Base-by-base conservation (phyloP, 1,140 invertebrate species). In the Oncopeltus fasciatus region DNA sequence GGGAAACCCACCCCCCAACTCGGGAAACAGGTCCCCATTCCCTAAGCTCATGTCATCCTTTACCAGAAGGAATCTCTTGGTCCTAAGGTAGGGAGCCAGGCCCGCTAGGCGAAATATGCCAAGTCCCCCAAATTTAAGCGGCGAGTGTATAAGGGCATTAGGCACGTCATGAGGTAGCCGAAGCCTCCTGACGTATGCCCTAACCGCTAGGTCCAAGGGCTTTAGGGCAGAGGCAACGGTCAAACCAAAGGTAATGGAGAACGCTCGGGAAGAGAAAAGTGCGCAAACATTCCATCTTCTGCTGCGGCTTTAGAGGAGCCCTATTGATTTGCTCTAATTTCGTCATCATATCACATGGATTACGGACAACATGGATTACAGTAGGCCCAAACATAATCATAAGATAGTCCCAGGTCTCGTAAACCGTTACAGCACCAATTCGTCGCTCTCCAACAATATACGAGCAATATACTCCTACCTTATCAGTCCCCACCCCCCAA, bases 121-220 rank as follows among this genome's bases (percentile, higher is more conserved):
- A 0, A 69, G 11, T 0, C 67, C 69, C 0, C 69, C 65, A 31
- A 65, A 58, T 8, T 46, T 28, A 0, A 61, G 20, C 12, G 1
- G 1, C 0, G 67, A 59, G 8, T 69, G 68, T 0, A 70, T 12
- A 12, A 69, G 67, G 0, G 65, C 66, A 21, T 63, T 63, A 0
- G 65, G 58, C 0, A 12, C 12, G 38, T 68, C 68, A 0, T 60
- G 29, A 0, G 65, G 64, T 0, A 67, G 33, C 2, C 16, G 1
- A 0, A 65, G 58, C 68, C 49, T 60, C 5, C 64, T 53, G 4
- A 67, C 20, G 3, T 9, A 11, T 16, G 24, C 27, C 27, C 51
- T 20, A 5, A 56, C 26, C 24, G 5, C 5, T 8, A 56, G 8
- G 18, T 56, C 51, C 26, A 56, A 27, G 2, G 11, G 11, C 27